Evolutionary conservation across 2,797 vertebrate genomes (phyloP), one percentile per base, ranked within the genome.

Genomic region (Smutsia temminckii): DNA sequence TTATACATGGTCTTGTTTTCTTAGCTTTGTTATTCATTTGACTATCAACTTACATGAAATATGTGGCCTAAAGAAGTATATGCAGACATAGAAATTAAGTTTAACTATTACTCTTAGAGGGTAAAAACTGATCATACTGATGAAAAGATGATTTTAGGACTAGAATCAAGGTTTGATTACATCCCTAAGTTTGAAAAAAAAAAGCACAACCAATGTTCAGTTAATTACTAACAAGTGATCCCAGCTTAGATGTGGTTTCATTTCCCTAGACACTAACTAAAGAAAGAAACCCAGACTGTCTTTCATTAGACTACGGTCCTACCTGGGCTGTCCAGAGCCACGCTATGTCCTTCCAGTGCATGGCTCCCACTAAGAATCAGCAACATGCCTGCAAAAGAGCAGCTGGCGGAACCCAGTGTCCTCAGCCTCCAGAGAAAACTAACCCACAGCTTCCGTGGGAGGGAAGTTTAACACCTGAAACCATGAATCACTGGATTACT

Each of bases 391-490:
- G 20, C 66, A 64, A 86, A 20, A 94, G 59, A 78, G 90, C 57
- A 92, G 74, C 78, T 88, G 96, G 87, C 77, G 95, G 93, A 75
- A 87, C 71, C 59, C 23, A 74, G 46, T 53, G 78, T 81, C 85
- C 64, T 94, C 40, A 16, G 89, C 27, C 34, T 78, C 61, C 42
- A 84, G 37, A 83, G 80, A 90, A 90, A 95, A 93, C 59, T 66
- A 93, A 94, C 27, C 81, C 57, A 81, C n/a, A 89, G 55, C 78
- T 66, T 91, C 9, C 9, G 55, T 59, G 93, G 88, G 61, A 93
- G 96, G 91, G 81, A 57, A 75, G 94, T 92, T 95, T 94, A 94
- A 92, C 74, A 98, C 69, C 95, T 96, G 94, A 97, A 97, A 97
- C 92, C 80, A 86, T 96, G 95, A 98, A 94, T 97, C 96, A 98